Conservation (phyloP, 2,888 invertebrate genomes). For the Toxonevra muliebris region DNA sequence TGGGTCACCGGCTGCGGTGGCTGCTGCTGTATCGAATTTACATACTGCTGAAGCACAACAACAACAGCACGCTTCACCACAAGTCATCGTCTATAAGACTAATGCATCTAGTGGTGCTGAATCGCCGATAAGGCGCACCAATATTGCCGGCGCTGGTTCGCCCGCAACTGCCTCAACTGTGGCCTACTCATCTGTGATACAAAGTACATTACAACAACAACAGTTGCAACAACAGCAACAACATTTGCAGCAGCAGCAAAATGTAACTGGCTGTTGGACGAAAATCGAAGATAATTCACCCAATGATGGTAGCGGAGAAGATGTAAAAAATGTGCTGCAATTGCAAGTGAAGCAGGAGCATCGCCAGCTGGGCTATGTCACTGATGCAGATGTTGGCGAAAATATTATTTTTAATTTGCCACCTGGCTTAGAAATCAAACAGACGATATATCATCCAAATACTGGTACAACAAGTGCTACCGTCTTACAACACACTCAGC, state of each 20-base stretch:
- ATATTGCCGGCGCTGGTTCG: constrained; percentile 56
- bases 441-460: constrained; percentile 52
- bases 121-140: constrained; percentile 53
- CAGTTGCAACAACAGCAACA: constrained; percentile 46
- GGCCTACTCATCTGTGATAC: constrained; percentile 85
- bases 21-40: constrained; percentile 47
- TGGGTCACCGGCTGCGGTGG: constrained; percentile 52
- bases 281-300: constrained; percentile 51
- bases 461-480: constrained; percentile 33
- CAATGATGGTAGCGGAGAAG: constrained; percentile 45
- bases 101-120: constrained; percentile 44
- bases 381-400: constrained; percentile 50
- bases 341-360: constrained; percentile 60
- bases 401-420: constrained; percentile 60
- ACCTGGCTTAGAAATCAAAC: constrained; percentile 58
- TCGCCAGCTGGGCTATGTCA: constrained; percentile 54
- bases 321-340: constrained; percentile 59
- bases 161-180: constrained; percentile 66
- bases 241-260: constrained; percentile 44
- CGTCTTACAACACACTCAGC: constrained; percentile 50
- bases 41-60: constrained; percentile 47
- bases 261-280: constrained; percentile 51
- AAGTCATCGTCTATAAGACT: constrained; percentile 62
- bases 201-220: constrained; percentile 58
- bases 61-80: constrained; percentile 46